These are phyloP conservation scores for Nemoura dubitans DNA, from an alignment of 2,888 invertebrate genomes.

Conservation along the genomic window DNA sequence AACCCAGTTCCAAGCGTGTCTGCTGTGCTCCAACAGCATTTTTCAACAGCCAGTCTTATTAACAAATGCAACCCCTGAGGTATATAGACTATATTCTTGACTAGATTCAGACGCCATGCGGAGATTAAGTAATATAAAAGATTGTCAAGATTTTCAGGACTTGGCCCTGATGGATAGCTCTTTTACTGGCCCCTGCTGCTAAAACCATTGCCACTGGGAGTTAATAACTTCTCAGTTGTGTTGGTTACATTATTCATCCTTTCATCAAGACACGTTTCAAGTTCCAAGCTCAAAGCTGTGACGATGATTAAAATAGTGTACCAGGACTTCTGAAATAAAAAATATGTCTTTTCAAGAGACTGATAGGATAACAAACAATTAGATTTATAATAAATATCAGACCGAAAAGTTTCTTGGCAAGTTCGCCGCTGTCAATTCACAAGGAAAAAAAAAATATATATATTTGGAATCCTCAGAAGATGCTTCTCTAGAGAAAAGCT, in stretches of 20 bases:
- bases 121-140: slow-evolving; percentile 24
- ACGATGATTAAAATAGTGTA: background rate
- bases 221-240: background rate
- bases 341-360: no score
- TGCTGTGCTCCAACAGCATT: background rate
- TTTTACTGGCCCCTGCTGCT: slow-evolving; percentile 16
- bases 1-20: background rate
- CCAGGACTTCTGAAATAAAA: no score
- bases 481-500: background rate
- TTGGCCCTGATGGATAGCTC: background rate
- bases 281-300: background rate
- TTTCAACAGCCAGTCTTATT: background rate
- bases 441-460: no score
- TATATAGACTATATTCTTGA: background rate
- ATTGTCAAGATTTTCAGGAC: slow-evolving; percentile 1
- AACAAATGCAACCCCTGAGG: background rate
- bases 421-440: no score
- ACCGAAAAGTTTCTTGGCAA: background rate
- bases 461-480: background rate
- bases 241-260: background rate
- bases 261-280: background rate
- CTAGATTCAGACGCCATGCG: background rate
- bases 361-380: no score
- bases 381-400: background rate
- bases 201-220: background rate